Base-by-base conservation (phyloP, 2,113 vertebrate species). In the Hypocryptadius cinnamomeus region DNA sequence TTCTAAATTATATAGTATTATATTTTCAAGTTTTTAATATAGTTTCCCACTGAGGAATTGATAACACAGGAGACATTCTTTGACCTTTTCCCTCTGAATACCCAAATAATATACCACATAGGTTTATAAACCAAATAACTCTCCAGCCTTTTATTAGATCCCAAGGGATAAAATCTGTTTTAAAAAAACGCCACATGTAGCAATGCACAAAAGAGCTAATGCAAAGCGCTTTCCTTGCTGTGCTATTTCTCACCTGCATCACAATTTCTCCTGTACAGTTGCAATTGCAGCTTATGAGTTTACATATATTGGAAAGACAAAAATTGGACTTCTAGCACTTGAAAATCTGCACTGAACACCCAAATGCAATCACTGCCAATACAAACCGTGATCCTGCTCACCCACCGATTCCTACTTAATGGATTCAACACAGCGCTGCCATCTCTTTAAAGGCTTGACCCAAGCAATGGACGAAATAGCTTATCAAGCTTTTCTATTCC, bases 11-110 rank as follows among this genome's bases (percentile, higher is more conserved):
- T 90, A 96, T 61, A 96, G 79, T 94, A 97, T 96, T 97, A 83
- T 74, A 96, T 96, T 97, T 96, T 96, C 96, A 94, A 84, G 82
- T 96, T 97, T 97, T 97, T 97, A 97, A 97, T 97, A 97, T 89
- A 89, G 96, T 95, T 97, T 97, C 96, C 95, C 94, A 96, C 92
- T 91, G 93, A 97, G 95, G 73, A 97, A 97, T 8, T 97, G 97
- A 97, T 97, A 97, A 96, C 94, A 96, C 88, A 92, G 95, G 77
- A 96, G 95, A 96, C 89, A 94, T 97, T 97, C 91, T 96, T 91
- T 93, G 89, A 96, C 94, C 93, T 96, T 97, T 97, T 96, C 90
- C 92, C 95, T 95, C 91, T 96, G 96, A 96, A 96, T 96, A 97
- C 80, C 96, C 97, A 97, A 97, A 97, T 95, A 97, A 96, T 92